These are phyloP conservation scores for Arrhamphus sclerolepis DNA, from an alignment of 2,797 vertebrate species.

Conservation along the genomic window DNA sequence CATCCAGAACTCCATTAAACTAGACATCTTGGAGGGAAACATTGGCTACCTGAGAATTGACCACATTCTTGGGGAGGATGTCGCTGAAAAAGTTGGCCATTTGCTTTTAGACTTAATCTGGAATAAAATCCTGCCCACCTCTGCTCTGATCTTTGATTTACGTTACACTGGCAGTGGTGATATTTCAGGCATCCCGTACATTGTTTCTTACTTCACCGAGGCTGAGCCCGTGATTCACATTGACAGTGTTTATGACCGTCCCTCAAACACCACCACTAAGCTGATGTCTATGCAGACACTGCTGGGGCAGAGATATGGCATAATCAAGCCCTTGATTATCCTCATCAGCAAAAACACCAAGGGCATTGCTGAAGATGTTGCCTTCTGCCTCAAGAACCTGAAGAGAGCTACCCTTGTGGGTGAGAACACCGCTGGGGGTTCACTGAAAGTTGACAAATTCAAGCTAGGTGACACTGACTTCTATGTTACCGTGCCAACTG, in stretches of 20 bases:
- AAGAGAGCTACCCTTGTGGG: slow-evolving; percentile 89
- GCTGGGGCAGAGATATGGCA: slow-evolving; percentile 84
- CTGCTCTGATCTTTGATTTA: slow-evolving; percentile 92
- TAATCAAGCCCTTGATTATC: slow-evolving; percentile 87
- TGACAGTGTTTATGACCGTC: slow-evolving; percentile 89
- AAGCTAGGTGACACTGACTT: slow-evolving; percentile 87
- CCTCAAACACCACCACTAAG: slow-evolving; percentile 88
- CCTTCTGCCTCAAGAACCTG: slow-evolving; percentile 90
- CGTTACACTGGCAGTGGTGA: slow-evolving; percentile 86
- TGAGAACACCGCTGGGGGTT: slow-evolving; percentile 89
- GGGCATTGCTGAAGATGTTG: slow-evolving; percentile 90
- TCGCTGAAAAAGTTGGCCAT: slow-evolving; percentile 84
- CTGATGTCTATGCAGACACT: slow-evolving; percentile 86
- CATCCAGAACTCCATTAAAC: slow-evolving; percentile 83
- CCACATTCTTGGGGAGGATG: slow-evolving; percentile 87
- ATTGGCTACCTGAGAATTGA: slow-evolving; percentile 93
- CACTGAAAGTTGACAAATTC: slow-evolving; percentile 86
- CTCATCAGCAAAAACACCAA: slow-evolving; percentile 87
- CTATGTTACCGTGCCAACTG: slow-evolving; percentile 88
- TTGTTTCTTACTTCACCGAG: slow-evolving; percentile 90
- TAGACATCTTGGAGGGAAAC: slow-evolving; percentile 87
- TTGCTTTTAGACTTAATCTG: slow-evolving; percentile 88
- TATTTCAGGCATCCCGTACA: slow-evolving; percentile 89
- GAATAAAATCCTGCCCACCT: slow-evolving; percentile 87
- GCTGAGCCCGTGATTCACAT: slow-evolving; percentile 85